These are phyloP conservation scores for Synergus umbraculus DNA, from an alignment of 2,888 invertebrate genomes.

Conservation along the genomic window DNA sequence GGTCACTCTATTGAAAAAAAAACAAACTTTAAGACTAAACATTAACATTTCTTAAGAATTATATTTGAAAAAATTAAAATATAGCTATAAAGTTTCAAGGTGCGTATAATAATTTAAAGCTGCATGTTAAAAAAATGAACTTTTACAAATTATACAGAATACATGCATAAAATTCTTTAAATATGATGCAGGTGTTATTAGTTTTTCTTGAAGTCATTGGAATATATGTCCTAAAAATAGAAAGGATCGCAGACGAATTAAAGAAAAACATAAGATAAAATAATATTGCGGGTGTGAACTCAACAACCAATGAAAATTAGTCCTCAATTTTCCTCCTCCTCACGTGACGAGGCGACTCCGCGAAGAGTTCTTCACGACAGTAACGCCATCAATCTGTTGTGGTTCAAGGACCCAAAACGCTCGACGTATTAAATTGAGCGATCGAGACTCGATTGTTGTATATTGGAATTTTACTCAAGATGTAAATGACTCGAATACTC, in stretches of 20 bases:
- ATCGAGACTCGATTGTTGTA: slow-evolving; percentile 46
- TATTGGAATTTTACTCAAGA: slow-evolving; percentile 17
- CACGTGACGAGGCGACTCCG: neutral
- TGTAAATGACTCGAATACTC: neutral
- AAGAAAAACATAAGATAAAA: neutral
- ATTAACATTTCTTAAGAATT: neutral
- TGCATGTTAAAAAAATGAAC: neutral
- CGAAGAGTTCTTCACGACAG: slow-evolving; percentile 2
- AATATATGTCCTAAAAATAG: neutral
- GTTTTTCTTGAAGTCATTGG: neutral
- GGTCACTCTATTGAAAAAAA: too few species aligned
- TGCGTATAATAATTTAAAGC: neutral
- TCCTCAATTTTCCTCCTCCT: neutral
- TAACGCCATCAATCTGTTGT: neutral
- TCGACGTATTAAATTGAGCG: slow-evolving; percentile 43
- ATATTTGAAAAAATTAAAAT: neutral
- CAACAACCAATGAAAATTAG: neutral
- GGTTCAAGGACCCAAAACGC: slow-evolving; percentile 47
- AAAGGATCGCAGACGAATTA: too few species aligned
- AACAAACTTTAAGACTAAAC: too few species aligned
- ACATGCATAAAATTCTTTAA: neutral
- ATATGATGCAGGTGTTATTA: too few species aligned
- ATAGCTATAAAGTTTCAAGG: neutral
- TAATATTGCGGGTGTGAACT: neutral
- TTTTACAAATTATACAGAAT: neutral